phyloP scores from a whole-genome alignment of 1,140 invertebrate species.

The Amyelois transitella region DNA sequence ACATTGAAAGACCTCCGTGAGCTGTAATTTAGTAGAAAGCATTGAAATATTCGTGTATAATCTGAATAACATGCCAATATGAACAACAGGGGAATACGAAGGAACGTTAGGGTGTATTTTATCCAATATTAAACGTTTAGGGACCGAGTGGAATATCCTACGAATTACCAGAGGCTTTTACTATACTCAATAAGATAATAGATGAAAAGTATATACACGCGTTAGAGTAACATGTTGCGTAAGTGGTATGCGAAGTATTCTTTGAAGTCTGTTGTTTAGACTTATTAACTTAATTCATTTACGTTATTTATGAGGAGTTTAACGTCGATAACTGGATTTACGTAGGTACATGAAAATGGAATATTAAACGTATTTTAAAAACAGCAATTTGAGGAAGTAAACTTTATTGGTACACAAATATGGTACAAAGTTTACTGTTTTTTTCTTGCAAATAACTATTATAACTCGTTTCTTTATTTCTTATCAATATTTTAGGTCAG shows the following conservation, averaged over 20 bases:
- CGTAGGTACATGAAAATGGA: too few relatives aligned
- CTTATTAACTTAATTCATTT: too few relatives aligned
- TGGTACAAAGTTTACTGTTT: too few relatives aligned
- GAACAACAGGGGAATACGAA: slow-evolving; percentile 67
- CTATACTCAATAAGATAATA: slow-evolving; percentile 60
- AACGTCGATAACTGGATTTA: too few relatives aligned
- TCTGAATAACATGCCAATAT: slow-evolving; percentile 74
- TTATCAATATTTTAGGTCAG: too few relatives aligned
- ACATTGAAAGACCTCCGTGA: slow-evolving; percentile 66
- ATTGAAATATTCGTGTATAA: slow-evolving; percentile 74
- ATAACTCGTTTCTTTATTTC: too few relatives aligned
- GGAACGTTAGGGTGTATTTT: slow-evolving; percentile 65
- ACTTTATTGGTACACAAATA: too few relatives aligned
- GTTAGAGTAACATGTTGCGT: slow-evolving; percentile 27
- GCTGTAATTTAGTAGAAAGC: slow-evolving; percentile 73
- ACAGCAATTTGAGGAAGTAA: too few relatives aligned
- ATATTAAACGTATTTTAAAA: too few relatives aligned
- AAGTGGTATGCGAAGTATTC: not conserved
- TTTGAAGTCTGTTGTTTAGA: not conserved
- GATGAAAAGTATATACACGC: slow-evolving; percentile 33
- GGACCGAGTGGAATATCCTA: slow-evolving; percentile 61
- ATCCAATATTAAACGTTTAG: slow-evolving; percentile 72
- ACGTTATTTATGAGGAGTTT: too few relatives aligned
- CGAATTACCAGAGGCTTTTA: slow-evolving; percentile 59
- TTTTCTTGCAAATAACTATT: too few relatives aligned